phyloP scores from a whole-genome alignment of 2,113 vertebrate species.

The Motacilla tschutschensis region DNA sequence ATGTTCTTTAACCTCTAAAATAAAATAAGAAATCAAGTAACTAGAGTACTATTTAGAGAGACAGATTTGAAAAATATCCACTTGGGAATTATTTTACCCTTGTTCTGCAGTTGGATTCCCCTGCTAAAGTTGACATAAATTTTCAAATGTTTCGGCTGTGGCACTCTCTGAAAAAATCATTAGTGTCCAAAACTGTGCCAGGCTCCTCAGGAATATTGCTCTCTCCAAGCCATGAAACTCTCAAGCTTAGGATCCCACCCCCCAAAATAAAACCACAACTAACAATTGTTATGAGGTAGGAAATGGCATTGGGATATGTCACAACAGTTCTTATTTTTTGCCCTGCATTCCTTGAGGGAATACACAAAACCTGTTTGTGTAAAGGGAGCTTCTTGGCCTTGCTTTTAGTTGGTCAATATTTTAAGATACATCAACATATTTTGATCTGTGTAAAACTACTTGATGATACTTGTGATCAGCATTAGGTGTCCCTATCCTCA shows the following conservation, averaged over 20 bases:
- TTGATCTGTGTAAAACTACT: not conserved
- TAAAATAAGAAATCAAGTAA: not conserved
- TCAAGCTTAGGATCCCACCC: not conserved
- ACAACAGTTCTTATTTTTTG: not conserved
- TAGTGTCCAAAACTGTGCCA: not conserved
- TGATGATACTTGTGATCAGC: not conserved
- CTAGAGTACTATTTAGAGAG: not conserved
- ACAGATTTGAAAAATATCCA: not conserved
- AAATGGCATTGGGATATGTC: accelerated
- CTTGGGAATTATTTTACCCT: not conserved
- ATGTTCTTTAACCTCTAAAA: not conserved
- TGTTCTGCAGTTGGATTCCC: not conserved
- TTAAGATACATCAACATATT: not conserved
- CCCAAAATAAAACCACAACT: not conserved
- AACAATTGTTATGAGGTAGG: not conserved
- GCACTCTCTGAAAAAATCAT: not conserved
- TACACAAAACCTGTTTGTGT: not conserved
- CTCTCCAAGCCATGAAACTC: not conserved
- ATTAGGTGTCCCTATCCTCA: not conserved
- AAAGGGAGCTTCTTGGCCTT: not conserved
- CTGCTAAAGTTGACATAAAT: not conserved
- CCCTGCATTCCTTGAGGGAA: not conserved
- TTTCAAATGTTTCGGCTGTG: not conserved
- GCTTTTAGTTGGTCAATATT: not conserved
- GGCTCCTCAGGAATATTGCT: not conserved